A percentile compares a stretch with the other conserved stretches of the same genome.
Conservation (phyloP, 2,797 vertebrate species). For the Artibeus lituratus region DNA sequence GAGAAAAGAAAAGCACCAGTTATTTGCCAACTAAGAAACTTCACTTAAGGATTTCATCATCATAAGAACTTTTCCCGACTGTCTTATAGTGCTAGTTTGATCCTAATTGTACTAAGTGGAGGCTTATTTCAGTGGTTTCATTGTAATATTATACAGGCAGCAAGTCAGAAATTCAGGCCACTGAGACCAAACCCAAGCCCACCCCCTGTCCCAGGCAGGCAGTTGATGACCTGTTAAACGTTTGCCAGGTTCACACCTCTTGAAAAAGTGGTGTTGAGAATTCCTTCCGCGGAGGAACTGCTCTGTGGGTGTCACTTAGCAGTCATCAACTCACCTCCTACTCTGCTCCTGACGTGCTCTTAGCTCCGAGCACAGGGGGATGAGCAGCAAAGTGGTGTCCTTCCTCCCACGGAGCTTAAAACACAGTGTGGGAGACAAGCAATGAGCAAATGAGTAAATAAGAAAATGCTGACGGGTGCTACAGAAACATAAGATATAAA, state of each 20-base stretch:
- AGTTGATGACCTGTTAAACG: background rate
- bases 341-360: background rate
- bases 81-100: background rate
- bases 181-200: background rate
- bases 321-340: background rate
- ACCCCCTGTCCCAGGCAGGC: background rate
- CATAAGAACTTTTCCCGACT: background rate
- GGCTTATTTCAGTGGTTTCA: background rate
- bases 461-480: background rate
- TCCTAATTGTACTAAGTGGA: background rate
- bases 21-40: background rate
- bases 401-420: background rate
- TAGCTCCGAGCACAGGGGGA: background rate
- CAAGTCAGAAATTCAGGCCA: background rate
- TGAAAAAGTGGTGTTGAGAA: background rate
- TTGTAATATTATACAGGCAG: background rate
- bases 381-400: background rate
- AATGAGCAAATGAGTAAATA: background rate
- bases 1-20: background rate
- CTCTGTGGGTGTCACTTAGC: background rate
- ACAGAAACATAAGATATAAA: background rate
- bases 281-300: background rate
- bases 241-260: background rate
- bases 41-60: background rate
- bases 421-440: background rate